Base-by-base conservation (phyloP, 1,140 invertebrate species). In the Chironomus striatipennis region DNA sequence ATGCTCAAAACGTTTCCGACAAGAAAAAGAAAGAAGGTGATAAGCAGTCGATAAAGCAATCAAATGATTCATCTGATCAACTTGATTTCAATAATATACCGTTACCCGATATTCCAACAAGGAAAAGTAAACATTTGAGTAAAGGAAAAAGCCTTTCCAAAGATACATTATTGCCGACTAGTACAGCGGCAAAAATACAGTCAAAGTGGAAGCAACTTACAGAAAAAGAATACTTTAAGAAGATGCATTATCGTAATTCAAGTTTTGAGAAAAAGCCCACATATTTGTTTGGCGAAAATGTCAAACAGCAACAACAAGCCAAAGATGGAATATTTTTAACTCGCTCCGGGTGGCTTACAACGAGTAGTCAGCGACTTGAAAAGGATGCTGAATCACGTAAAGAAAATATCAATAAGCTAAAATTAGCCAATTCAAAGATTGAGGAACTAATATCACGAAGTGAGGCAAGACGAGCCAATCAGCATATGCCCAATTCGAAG, bases 261-360 rank as follows among this genome's bases (percentile, higher is more conserved):
- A 43, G 72, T 42, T 21, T 70, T 12, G 65, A 70, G 24, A 18
- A 42, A 24, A 74, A 74, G 21, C 81, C 81, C 42, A 82, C 80
- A 0, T 82, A 82, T 77, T 73, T 82, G 6, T 82, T 82, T 73
- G 81, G 81, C 0, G 81, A 82, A 34, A 78, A 80, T 78, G 76
- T 74, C 77, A 64, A 18, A 74, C 74, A 42, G 12, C 42, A 67
- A 18, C 24, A 43, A 74, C 73, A 74, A 64, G 8, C 74, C 24
- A 65, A 74, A n/a, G 72, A 82, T 75, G 80, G 82, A 73, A 82
- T 82, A 47, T 82, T 78, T 57, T 74, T 82, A 0, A 82, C 82
- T 77, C 82, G 82, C 74, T 82, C 81, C 15, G 81, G 81, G 24
- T 82, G 81, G 81, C 81, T 82, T 9, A 81, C 82, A 47, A 81